Base-by-base conservation (phyloP, 2,797 vertebrate genomes). In the Muscicapa comitata region DNA sequence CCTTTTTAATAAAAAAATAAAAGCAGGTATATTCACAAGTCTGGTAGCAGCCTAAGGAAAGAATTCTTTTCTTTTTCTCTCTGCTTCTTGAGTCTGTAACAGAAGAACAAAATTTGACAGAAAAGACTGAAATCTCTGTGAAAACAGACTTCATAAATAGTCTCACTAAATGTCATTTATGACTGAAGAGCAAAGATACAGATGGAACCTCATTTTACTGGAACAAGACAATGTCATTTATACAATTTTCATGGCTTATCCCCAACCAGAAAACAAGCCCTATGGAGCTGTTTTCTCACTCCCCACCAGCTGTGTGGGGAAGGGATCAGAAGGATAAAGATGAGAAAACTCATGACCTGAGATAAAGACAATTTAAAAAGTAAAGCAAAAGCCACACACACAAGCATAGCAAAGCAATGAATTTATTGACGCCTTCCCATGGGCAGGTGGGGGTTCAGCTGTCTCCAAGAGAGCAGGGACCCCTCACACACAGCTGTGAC, bases 321-420 rank as follows among this genome's bases (percentile, higher is more conserved):
- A 53, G 59, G 4, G 21, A 40, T 13, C 17, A 47, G 18, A 54
- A 48, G 5, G 4, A 31, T 37, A 61, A 31, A 54, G 13, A 61
- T 48, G 6, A n/a, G 23, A 61, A 81, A 67, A 24, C 9, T 16
- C 0, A 0, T 24, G 3, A 25, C 6, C 31, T 74, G 29, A 47
- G 4, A 31, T 67, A 33, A 59, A 67, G 31, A 24, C 21, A 37
- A 8, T n/a, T 59, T 40, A 26, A 59, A 73, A 59, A 53, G 6
- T 26, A 40, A 23, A 40, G 21, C 25, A 68, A 68, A 81, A 48
- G 15, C 26, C 17, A 47, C 13, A 24, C 3, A 7, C 2, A 5
- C 21, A 61, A 10, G 10, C 33, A 23, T 9, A 35, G 21, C 1
- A 31, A 42, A 61, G 10, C 2, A 10, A 37, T 15, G 8, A 47